Base-by-base conservation (phyloP, 2,888 invertebrate genomes). In the Tyria jacobaeae region DNA sequence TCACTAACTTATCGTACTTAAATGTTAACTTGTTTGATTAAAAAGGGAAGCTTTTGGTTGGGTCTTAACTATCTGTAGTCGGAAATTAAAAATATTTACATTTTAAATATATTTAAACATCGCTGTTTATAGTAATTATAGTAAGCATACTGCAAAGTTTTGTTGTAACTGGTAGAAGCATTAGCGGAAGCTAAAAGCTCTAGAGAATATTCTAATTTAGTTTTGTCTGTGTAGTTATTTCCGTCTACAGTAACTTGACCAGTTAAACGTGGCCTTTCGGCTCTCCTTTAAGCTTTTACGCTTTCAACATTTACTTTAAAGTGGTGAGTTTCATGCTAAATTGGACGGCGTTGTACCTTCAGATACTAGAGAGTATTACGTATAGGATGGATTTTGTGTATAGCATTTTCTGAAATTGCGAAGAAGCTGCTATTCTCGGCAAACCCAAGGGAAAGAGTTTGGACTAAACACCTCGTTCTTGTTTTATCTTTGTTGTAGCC, bases 391-490 rank as follows among this genome's bases (percentile, higher is more conserved):
- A n/a, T n/a, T n/a, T n/a, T 84, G 78, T 86, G 81, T 89, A 85
- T 85, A 78, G 86, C 83, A 79, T 89, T 89, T 89, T 89, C 89
- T 86, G 91, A 91, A 92, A 91, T 91, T 90, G 91, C 90, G 84
- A 89, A 90, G 89, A 89, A 88, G 86, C 86, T 81, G 81, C 71
- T 79, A 75, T 83, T 80, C 80, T 74, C 81, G 75, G 67, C 77
- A 80, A 80, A 84, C 91, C 89, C 91, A 83, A 77, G 91, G 91
- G 91, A 90, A 82, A 83, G 76, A 76, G 90, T 89, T 89, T 89
- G 89, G 87, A 84, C 92, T 91, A 88, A 91, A 90, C 90, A 89
- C 88, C 86, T 89, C 87, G 84, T 89, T 76, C 65, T 76, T 74
- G 58, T 76, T 89, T 75, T 73, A 69, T 78, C 79, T 85, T 82